Percentiles rank a stretch among this genome's conserved stretches.
These are phyloP conservation scores for Drosophila monieri DNA, from an alignment of 2,888 invertebrate species.

Conservation along the genomic window DNA sequence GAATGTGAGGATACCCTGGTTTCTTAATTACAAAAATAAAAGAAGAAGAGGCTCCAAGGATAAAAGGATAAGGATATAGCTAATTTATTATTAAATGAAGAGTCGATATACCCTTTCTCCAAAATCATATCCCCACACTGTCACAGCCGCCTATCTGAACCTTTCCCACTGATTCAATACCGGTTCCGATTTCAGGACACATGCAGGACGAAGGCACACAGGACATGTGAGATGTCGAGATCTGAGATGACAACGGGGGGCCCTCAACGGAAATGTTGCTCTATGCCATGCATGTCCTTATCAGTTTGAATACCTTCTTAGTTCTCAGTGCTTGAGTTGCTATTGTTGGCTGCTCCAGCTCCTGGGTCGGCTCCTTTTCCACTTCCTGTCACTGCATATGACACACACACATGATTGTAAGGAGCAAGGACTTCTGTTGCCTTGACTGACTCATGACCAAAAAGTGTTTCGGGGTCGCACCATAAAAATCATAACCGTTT, in stretches of 20 bases:
- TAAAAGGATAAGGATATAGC: not conserved
- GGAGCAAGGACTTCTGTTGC: not conserved
- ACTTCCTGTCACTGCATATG: constrained; percentile 3
- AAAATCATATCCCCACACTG: not conserved
- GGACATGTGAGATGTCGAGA: constrained; percentile 12
- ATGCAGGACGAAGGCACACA: constrained; percentile 6
- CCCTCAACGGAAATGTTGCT: constrained; percentile 56
- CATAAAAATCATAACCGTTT: constrained; percentile 77
- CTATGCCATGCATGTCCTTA: constrained; percentile 45
- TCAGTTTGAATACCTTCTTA: constrained; percentile 57
- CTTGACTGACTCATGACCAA: constrained; percentile 56
- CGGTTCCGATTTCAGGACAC: constrained; percentile 25
- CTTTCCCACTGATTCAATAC: constrained; percentile 22
- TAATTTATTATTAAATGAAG: not conserved
- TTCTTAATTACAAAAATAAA: not conserved
- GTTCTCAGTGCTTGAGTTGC: constrained; percentile 41
- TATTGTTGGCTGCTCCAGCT: constrained; percentile 52
- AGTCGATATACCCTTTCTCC: constrained; percentile 5
- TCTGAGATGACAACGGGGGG: constrained; percentile 27
- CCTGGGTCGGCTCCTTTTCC: constrained; percentile 9
- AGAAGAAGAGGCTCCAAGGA: not conserved
- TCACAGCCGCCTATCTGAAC: constrained; percentile 13
- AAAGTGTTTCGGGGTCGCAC: constrained; percentile 64
- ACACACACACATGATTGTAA: not conserved
- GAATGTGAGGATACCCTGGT: constrained; percentile 16